These are phyloP conservation scores for Ovibos moschatus DNA, from an alignment of 2,113 vertebrate genomes.

Conservation along the genomic window DNA sequence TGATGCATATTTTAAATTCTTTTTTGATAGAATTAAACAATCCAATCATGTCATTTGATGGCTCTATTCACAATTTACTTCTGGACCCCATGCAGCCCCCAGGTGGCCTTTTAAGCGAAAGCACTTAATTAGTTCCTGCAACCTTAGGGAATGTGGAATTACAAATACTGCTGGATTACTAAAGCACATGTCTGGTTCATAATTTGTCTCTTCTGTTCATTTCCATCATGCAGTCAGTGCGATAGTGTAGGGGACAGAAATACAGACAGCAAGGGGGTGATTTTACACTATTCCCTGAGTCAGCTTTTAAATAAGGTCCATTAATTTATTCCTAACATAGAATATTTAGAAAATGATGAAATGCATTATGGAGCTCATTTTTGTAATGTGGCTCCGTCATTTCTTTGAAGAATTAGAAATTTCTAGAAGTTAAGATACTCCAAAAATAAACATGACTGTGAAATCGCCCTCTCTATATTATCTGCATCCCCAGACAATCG, in stretches of 20 bases:
- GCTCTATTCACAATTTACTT: conserved; percentile 57
- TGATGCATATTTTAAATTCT: conserved; percentile 45
- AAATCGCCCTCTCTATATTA: neutral
- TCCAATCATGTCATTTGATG: conserved; percentile 43
- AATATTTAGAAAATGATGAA: conserved; percentile 6
- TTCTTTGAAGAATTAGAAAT: neutral
- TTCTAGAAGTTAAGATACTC: neutral
- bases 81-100: conserved; percentile 52
- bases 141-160: conserved; percentile 66
- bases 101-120: conserved; percentile 63
- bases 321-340: neutral
- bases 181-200: conserved; percentile 29
- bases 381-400: neutral
- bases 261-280: neutral
- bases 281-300: neutral
- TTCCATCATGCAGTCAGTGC: neutral
- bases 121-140: conserved; percentile 65
- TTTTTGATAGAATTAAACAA: conserved; percentile 57
- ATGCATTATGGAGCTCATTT: neutral
- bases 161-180: conserved; percentile 48
- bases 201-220: conserved; percentile 55
- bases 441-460: neutral
- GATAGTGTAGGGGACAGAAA: neutral
- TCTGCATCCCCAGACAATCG: neutral
- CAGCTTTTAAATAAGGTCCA: conserved; percentile 31